These are phyloP conservation scores for Molossus molossus DNA, from an alignment of 2,797 vertebrate species.

Conservation along the genomic window DNA sequence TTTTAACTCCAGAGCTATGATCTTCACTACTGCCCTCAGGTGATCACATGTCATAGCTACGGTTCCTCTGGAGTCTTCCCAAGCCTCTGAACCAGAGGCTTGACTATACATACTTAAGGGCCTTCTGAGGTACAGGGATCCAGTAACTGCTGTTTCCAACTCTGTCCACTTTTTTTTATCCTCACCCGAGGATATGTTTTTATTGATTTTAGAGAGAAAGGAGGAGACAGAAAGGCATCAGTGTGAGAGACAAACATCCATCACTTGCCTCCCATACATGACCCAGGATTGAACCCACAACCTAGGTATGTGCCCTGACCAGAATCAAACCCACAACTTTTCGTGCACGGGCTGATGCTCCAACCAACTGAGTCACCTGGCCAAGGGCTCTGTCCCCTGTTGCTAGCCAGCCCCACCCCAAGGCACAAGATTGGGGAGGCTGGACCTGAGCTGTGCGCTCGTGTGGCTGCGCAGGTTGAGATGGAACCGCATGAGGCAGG, in stretches of 20 bases:
- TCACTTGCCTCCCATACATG: not conserved
- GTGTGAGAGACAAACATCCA: not conserved
- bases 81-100: not conserved
- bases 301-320: not conserved
- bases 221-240: not conserved
- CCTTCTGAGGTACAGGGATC: not conserved
- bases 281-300: not conserved
- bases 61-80: not conserved
- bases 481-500: not conserved
- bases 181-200: too few relatives aligned
- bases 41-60: not conserved
- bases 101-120: not conserved
- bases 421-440: not conserved
- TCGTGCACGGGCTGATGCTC: not conserved
- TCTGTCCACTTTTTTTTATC: not conserved
- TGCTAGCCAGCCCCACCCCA: not conserved
- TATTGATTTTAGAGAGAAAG: too few relatives aligned
- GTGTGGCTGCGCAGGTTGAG: not conserved
- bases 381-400: not conserved
- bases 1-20: not conserved
- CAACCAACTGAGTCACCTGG: not conserved
- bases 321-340: not conserved
- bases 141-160: not conserved
- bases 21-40: not conserved
- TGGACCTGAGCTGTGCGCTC: not conserved